These are phyloP conservation scores for Procambarus virginalis DNA, from an alignment of 1,140 invertebrate genomes.

Conservation along the genomic window DNA sequence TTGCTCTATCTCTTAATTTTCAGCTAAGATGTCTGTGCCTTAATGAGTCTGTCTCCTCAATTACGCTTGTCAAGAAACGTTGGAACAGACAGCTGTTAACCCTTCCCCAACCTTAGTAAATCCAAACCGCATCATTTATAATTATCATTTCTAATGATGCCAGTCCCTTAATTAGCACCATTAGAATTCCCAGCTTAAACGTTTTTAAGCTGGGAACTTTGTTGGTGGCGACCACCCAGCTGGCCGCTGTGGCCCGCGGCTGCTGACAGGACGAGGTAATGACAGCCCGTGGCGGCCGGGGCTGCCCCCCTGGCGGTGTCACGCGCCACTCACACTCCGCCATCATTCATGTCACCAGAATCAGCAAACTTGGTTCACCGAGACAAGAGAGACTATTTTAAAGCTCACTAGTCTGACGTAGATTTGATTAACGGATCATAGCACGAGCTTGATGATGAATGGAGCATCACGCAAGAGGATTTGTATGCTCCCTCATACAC, in stretches of 20 bases:
- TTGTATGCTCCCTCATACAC: too few species aligned
- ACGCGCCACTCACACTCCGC: slow-evolving; percentile 13
- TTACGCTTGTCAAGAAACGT: too few species aligned
- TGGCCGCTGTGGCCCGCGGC: neutral
- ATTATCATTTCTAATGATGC: too few species aligned
- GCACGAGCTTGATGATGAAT: neutral
- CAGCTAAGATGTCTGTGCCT: too few species aligned
- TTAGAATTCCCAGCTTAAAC: too few species aligned
- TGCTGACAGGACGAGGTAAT: slow-evolving; percentile 7
- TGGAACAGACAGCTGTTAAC: too few species aligned
- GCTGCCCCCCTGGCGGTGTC: slow-evolving; percentile 14
- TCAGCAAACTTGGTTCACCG: neutral
- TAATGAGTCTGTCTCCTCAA: too few species aligned
- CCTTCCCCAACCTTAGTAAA: too few species aligned
- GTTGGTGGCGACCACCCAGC: neutral
- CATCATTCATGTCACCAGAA: neutral
- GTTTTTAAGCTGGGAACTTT: neutral
- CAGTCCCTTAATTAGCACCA: too few species aligned
- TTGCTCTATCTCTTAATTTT: too few species aligned
- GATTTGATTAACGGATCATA: neutral
- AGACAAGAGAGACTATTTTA: neutral
- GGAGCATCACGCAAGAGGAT: neutral
- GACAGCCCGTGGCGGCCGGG: neutral
- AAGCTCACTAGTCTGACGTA: neutral
- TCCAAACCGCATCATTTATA: too few species aligned